Percentiles rank a stretch among this genome's conserved stretches.
Evolutionary conservation across 1,140 invertebrate species (phyloP).

Genomic region (Xylocopa sonorina): DNA sequence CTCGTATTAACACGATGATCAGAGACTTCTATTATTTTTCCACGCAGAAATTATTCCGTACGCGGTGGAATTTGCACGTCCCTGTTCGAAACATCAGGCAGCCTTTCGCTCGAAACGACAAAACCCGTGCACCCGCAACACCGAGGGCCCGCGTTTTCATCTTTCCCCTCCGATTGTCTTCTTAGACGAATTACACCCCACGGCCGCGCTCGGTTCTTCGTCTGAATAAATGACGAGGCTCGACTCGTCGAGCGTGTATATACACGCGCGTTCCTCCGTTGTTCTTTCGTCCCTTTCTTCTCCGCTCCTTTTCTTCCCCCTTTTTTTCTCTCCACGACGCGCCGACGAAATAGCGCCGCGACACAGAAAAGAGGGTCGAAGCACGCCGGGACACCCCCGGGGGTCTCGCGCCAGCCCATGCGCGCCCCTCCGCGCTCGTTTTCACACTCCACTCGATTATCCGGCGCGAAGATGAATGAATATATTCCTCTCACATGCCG

Average conservation of each 20-base stretch:
- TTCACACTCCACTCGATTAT: constrained; percentile 58
- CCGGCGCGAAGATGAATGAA: constrained; percentile 44
- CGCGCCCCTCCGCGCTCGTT: background rate
- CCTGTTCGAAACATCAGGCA: background rate
- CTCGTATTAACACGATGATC: no score
- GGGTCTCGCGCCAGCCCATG: constrained; percentile 26
- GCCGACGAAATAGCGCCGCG: constrained; percentile 37
- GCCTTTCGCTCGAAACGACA: background rate
- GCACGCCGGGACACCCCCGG: constrained; percentile 7
- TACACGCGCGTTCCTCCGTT: background rate
- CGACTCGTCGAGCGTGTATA: background rate
- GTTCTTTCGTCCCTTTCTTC: constrained; percentile 25
- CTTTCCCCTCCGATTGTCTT: constrained; percentile 22
- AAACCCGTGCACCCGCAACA: background rate
- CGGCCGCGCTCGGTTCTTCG: background rate
- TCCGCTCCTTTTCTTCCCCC: no score
- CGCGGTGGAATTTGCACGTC: no score
- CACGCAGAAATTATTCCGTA: no score
- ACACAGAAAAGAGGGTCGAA: constrained; percentile 14
- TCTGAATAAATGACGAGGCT: constrained; percentile 38
- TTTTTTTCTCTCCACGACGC: background rate
- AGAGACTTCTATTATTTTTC: no score
- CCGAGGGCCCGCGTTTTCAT: background rate
- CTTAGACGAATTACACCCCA: constrained; percentile 41
- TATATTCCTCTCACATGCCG: background rate